These are phyloP conservation scores for Brachionus asplanchnoidis DNA, from an alignment of 1,140 invertebrate species.

Conservation along the genomic window DNA sequence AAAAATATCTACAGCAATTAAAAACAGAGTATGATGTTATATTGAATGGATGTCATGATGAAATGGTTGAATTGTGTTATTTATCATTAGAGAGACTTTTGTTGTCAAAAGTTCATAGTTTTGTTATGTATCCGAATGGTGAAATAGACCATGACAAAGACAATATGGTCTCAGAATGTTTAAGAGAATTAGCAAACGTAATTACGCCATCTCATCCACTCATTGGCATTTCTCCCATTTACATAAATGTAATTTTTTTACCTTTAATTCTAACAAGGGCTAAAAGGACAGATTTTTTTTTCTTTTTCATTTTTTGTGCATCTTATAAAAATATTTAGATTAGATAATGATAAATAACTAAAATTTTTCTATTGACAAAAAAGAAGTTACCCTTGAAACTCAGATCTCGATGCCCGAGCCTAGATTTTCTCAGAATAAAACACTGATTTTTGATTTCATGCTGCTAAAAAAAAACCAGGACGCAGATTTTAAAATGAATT, in stretches of 20 bases:
- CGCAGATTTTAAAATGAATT: too few relatives aligned
- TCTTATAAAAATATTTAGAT: too few relatives aligned
- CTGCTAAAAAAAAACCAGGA: too few relatives aligned
- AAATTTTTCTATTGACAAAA: too few relatives aligned
- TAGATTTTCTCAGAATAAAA: too few relatives aligned
- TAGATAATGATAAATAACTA: too few relatives aligned
- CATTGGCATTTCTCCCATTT: slow-evolving; percentile 70
- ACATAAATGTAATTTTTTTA: slow-evolving; percentile 45
- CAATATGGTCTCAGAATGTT: slow-evolving; percentile 75
- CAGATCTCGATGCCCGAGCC: too few relatives aligned
- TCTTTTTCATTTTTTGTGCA: too few relatives aligned
- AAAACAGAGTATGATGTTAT: slow-evolving; percentile 56
- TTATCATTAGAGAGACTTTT: slow-evolving; percentile 61
- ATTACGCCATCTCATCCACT: slow-evolving; percentile 78
- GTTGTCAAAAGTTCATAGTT: slow-evolving; percentile 81
- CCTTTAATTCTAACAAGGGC: neutral
- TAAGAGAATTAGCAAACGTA: slow-evolving; percentile 71
- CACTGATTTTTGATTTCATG: too few relatives aligned
- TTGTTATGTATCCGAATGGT: slow-evolving; percentile 91
- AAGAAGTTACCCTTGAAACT: too few relatives aligned
- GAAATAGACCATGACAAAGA: slow-evolving; percentile 88
- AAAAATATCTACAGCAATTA: slow-evolving; percentile 62
- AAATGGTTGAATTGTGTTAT: slow-evolving; percentile 65
- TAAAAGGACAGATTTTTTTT: too few relatives aligned
- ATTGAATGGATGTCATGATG: slow-evolving; percentile 60